A percentile compares a stretch with the other conserved stretches of the same genome.
Conservation (phyloP, 1,140 invertebrate genomes). For the Potamilus streckersoni region DNA sequence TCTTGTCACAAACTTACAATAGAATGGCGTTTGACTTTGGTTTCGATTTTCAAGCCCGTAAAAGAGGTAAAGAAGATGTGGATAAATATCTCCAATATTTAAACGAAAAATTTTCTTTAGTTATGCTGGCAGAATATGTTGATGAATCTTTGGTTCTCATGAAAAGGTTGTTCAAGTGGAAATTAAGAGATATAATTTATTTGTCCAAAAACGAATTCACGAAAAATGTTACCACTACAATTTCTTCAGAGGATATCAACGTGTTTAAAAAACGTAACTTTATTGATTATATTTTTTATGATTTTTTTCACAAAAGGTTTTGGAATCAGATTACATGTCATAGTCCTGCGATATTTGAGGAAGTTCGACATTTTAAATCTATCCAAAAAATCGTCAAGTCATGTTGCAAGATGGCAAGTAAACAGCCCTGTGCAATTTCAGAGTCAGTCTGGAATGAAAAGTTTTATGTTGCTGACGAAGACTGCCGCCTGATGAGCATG, state of each 20-base stretch:
- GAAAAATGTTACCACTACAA: background rate
- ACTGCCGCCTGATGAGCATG: no score
- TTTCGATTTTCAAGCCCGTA: slow-evolving; percentile 7
- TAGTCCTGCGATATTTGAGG: no score
- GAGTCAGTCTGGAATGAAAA: no score
- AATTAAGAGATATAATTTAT: slow-evolving; percentile 66
- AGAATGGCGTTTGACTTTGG: slow-evolving; percentile 50
- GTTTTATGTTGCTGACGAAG: no score
- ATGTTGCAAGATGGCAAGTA: no score
- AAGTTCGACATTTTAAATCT: no score
- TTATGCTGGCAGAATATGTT: slow-evolving; percentile 71
- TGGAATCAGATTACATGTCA: no score
- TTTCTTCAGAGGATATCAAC: slow-evolving; percentile 9
- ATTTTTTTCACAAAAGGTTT: slow-evolving; percentile 29
- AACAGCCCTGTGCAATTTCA: no score
- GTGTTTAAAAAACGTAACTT: slow-evolving; percentile 10
- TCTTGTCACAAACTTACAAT: slow-evolving; percentile 39
- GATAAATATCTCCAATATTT: slow-evolving; percentile 32
- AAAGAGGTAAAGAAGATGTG: slow-evolving; percentile 8
- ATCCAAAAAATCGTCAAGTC: no score
- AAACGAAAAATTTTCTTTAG: slow-evolving; percentile 65
- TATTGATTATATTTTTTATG: slow-evolving; percentile 35
- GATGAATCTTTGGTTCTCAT: slow-evolving; percentile 72
- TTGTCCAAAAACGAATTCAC: slow-evolving; percentile 22
- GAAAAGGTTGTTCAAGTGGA: slow-evolving; percentile 69